Evolutionary conservation across 2,113 vertebrate genomes (phyloP).

Genomic region (Oryzias javanicus): DNA sequence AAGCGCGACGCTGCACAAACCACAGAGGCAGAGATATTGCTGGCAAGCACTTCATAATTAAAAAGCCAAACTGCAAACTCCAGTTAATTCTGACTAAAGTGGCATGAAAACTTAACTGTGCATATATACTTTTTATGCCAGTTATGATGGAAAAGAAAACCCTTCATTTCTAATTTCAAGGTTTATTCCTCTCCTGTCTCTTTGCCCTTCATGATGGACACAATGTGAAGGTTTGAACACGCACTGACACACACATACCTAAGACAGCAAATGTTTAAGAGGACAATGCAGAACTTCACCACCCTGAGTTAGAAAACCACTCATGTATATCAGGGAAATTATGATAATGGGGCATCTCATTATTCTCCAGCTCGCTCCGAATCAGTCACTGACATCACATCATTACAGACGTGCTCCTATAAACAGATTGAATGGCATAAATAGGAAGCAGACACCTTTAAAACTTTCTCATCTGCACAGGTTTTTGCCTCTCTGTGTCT

Average conservation of each 20-base stretch:
- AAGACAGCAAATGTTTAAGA: slow-evolving; percentile 53
- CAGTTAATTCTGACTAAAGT: slow-evolving; percentile 7
- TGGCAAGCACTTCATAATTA: slow-evolving; percentile 44
- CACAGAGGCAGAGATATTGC: slow-evolving; percentile 62
- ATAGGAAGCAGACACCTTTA: slow-evolving; percentile 54
- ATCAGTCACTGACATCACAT: slow-evolving; percentile 74
- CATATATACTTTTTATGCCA: slow-evolving; percentile 5
- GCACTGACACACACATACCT: slow-evolving; percentile 15
- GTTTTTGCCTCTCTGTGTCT: slow-evolving; percentile 34
- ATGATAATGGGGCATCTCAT: slow-evolving; percentile 76
- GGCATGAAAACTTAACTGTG: neutral
- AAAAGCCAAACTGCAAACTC: slow-evolving; percentile 27
- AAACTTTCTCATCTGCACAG: slow-evolving; percentile 59
- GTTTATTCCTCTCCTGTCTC: slow-evolving; percentile 15
- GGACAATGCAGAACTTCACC: slow-evolving; percentile 62
- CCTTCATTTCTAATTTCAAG: slow-evolving; percentile 3
- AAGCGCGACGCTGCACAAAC: slow-evolving; percentile 68
- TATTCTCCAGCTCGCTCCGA: slow-evolving; percentile 68
- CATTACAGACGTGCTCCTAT: slow-evolving; percentile 71
- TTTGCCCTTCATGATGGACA: slow-evolving; percentile 34
- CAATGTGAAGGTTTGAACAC: slow-evolving; percentile 14
- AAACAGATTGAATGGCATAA: slow-evolving; percentile 71
- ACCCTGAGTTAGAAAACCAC: slow-evolving; percentile 70
- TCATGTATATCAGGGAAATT: slow-evolving; percentile 81
- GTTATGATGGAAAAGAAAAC: slow-evolving; percentile 4